Evolutionary conservation across 2,797 vertebrate species (phyloP), one percentile per base, ranked within the genome.

Genomic region (Spheniscus humboldti): DNA sequence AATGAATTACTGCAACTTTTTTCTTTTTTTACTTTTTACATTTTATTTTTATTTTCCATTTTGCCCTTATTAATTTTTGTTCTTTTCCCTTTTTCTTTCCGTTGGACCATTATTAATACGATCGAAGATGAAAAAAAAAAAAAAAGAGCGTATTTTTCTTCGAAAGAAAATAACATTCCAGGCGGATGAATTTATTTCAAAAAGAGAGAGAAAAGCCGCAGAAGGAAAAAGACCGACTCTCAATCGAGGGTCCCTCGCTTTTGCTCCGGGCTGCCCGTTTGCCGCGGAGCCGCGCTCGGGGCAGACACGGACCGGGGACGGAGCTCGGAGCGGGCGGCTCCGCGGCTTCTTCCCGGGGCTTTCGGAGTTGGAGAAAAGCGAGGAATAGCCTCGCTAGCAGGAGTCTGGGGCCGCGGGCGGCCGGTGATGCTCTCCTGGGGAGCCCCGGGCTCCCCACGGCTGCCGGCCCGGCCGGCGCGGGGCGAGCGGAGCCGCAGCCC

Each of bases 361-460:
- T 52, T 57, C 22, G 8, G 6, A 11, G 3, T 2, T 5, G 31
- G 9, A 7, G 7, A 41, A 87, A 92, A 62, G 28, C 1, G n/a
- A 63, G 69, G 18, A 50, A 56, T 9, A 84, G 3, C 37, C 27
- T 53, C 47, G 1, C 4, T 35, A 20, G n/a, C 16, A 31, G 59
- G 13, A 8, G 2, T 0, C 45, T 7, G 27, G 41, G 48, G 23
- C 10, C 1, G 8, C 9, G 18, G n/a, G 10, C 0, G 0, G 66
- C 8, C 12, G 6, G 27, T 4, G 64, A 24, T 86, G 37, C 18
- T 55, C 0, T 47, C 35, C 48, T 5, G 35, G 35, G 15, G 8
- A 53, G 6, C 20, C 13, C 22, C 24, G 27, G 23, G 37, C 9
- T 1, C 4, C 25, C 60, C 39, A 6, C 24, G 9, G n/a, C 23